A percentile compares a stretch with the other conserved stretches of the same genome.
Evolutionary conservation across 2,888 invertebrate genomes (phyloP).

Genomic region (Disparrhopalites patrizii): DNA sequence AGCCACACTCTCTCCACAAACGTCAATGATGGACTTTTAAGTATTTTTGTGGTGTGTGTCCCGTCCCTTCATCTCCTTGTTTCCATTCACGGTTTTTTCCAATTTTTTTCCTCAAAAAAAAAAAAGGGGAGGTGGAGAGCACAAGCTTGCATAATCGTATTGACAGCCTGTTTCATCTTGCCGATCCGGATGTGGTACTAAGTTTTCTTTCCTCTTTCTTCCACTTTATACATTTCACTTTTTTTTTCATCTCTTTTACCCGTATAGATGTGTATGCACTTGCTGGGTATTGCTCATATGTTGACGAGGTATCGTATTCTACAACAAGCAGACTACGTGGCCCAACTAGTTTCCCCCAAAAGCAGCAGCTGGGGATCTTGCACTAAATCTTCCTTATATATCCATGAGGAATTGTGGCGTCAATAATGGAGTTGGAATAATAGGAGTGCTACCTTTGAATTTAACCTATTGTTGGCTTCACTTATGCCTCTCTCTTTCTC

Average conservation of each 20-base stretch:
- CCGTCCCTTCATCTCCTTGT: background rate
- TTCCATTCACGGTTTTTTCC: background rate
- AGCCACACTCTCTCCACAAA: background rate
- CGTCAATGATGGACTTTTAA: background rate
- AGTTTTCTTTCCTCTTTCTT: constrained; percentile 2
- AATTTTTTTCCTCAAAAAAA: background rate
- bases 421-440: no score
- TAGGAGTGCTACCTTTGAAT: no score
- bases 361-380: no score
- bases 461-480: no score
- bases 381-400: no score
- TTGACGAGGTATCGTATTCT: no score
- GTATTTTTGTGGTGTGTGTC: constrained; percentile 3
- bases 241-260: background rate
- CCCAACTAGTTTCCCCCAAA: no score
- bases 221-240: background rate
- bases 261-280: background rate
- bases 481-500: no score
- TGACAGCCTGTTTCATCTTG: constrained; percentile 16
- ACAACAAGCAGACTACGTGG: no score
- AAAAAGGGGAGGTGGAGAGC: no score
- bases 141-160: no score
- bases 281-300: background rate
- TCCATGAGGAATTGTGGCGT: no score
- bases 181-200: constrained; percentile 21